Evolutionary conservation across 1,140 invertebrate species (phyloP).

Genomic region (Apis cerana): DNA sequence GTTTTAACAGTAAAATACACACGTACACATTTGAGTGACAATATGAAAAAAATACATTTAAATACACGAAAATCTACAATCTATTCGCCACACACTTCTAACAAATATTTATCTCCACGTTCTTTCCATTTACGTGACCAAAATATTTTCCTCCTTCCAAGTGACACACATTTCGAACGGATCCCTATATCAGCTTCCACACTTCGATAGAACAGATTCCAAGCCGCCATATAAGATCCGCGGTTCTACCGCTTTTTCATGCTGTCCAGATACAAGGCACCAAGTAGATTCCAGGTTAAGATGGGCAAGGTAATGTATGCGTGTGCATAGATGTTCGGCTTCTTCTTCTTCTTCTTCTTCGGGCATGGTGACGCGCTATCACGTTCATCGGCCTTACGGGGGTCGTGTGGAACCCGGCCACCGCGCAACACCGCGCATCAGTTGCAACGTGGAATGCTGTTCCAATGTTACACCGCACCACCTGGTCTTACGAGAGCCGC

Average conservation of each 20-base stretch:
- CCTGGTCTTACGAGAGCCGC: slow-evolving; percentile 59
- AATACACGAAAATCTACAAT: too few species aligned
- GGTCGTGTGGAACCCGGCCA: slow-evolving; percentile 51
- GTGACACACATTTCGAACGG: background rate
- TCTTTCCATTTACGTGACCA: too few species aligned
- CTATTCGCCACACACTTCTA: too few species aligned
- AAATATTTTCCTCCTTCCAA: background rate
- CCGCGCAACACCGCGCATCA: slow-evolving; percentile 59
- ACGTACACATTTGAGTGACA: too few species aligned
- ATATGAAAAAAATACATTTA: too few species aligned
- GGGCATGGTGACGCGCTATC: slow-evolving; percentile 46
- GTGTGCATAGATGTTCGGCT: slow-evolving; percentile 20
- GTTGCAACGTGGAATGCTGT: slow-evolving; percentile 63
- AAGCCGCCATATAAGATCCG: background rate
- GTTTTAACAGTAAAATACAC: too few species aligned
- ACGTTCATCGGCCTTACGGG: slow-evolving; percentile 55
- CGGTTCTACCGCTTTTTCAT: background rate
- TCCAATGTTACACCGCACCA: slow-evolving; percentile 58
- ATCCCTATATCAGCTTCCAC: background rate
- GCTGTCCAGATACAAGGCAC: too few species aligned
- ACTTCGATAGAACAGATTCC: background rate
- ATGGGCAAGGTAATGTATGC: slow-evolving; percentile 13
- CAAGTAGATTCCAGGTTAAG: background rate
- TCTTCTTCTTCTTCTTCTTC: background rate
- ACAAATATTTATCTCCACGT: too few species aligned